Conservation (phyloP, 64 coral and sea anemone genomes). For the Montipora capricornis region DNA sequence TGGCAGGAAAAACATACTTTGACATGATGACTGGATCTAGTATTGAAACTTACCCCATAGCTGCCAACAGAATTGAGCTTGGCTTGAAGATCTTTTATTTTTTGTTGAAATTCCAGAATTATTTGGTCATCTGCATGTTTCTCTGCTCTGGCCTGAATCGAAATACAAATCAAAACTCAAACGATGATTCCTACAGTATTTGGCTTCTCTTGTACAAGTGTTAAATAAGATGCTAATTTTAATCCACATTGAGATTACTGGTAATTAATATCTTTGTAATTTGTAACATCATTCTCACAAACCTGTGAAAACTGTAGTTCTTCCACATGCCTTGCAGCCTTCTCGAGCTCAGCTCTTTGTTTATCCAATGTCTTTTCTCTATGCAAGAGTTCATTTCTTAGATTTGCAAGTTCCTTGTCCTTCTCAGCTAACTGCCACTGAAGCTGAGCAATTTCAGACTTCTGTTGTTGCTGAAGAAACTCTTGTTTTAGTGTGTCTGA, state of each 20-base stretch:
- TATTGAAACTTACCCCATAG: constrained; percentile 63
- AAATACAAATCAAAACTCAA: background rate
- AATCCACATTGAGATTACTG: too few species aligned
- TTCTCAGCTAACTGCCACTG: constrained; percentile 83
- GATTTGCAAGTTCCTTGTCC: constrained; percentile 82
- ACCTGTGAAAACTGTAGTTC: constrained; percentile 91
- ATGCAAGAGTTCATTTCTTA: constrained; percentile 82
- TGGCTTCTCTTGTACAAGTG: too few species aligned
- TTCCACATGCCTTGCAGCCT: constrained; percentile 75
- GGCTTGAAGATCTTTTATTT: constrained; percentile 80
- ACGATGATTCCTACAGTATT: too few species aligned
- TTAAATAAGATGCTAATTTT: too few species aligned
- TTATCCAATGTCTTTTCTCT: constrained; percentile 89
- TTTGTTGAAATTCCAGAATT: constrained; percentile 77
- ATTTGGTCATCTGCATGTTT: constrained; percentile 60
- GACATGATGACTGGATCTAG: too few species aligned
- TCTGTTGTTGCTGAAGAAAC: constrained; percentile 80
- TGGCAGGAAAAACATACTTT: too few species aligned
- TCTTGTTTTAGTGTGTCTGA: constrained; percentile 86
- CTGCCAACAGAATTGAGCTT: constrained; percentile 76
- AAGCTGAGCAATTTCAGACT: constrained; percentile 81
- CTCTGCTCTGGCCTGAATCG: constrained; percentile 45
- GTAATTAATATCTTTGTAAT: too few species aligned
- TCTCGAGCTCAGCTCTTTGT: constrained; percentile 87
- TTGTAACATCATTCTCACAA: background rate